Base-by-base conservation (phyloP, 2,797 vertebrate genomes). In the Lagocephalus sceleratus region DNA sequence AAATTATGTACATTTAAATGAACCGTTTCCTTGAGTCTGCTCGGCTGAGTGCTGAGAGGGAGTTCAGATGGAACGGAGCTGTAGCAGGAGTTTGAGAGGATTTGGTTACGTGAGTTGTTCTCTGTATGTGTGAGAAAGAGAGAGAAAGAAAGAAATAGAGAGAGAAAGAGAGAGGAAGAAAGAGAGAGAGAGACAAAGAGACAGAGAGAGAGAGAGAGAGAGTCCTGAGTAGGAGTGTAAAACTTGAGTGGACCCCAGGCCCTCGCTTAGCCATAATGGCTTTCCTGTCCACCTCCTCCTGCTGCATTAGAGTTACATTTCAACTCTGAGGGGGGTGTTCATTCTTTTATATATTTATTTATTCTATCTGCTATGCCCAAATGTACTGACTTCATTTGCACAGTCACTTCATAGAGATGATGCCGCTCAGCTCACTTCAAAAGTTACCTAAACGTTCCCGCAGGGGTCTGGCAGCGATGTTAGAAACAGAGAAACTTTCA, bases 1-100 rank as follows among this genome's bases (percentile, higher is more conserved):
- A 88, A 88, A 89, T 89, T 89, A 86, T 89, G 87, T 86, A 90
- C 86, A 89, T 91, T 90, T 88, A 87, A 89, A 91, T 88, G 79
- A 90, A 87, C 73, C 78, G 78, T 88, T 85, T 85, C 86, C 80
- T 83, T 86, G 81, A 87, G 81, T 86, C 86, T 86, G 76, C 85
- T 83, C 85, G 62, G 82, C 85, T 86, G 84, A 86, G 87, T 65
- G 71, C 82, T 63, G 78, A 81, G 75, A 83, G 57, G 64, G 80
- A 84, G 83, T 85, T 89, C 81, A 85, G 79, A 88, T 50, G 80
- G 85, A 88, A 88, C 82, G 68, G 77, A 73, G 77, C 73, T 69
- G 76, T 75, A 78, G 76, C 69, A 57, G 75, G 76, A 75, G 79
- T 73, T 71, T 77, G 59, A 67, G 78, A 76, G 77, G 66, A 64